phyloP scores from a whole-genome alignment of 2,888 invertebrate species.

The Meloe dianella region DNA sequence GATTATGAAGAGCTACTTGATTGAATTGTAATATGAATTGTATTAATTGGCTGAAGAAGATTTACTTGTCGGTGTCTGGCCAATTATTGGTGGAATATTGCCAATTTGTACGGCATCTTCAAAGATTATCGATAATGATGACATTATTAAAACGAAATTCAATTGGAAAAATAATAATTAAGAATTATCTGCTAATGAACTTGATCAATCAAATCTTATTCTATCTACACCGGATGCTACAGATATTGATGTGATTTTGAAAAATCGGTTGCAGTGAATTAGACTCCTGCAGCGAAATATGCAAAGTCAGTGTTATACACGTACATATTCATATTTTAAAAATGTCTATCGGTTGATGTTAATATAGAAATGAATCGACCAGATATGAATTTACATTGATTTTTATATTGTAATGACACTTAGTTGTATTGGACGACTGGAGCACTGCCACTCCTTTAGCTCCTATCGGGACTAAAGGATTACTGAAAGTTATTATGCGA shows the following conservation, averaged over 20 bases:
- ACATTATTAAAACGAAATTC: neutral
- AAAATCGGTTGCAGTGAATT: constrained; percentile 29
- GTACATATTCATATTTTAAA: neutral
- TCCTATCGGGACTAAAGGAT: constrained; percentile 40
- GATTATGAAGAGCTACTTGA: neutral
- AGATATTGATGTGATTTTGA: constrained; percentile 33
- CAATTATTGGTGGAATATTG: neutral
- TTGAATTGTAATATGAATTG: neutral
- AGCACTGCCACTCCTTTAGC: constrained; percentile 39
- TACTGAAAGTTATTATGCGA: constrained; percentile 42
- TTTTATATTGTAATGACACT: neutral
- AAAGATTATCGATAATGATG: neutral
- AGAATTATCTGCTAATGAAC: neutral
- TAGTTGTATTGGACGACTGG: constrained; percentile 16
- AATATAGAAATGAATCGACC: constrained; percentile 36
- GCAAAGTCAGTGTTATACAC: constrained; percentile 38
- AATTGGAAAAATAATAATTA: neutral
- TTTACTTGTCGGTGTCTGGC: neutral
- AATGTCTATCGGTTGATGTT: constrained; percentile 38
- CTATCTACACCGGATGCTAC: constrained; percentile 21
- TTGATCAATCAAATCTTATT: constrained; percentile 8
- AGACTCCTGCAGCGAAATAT: constrained; percentile 37
- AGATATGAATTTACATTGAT: constrained; percentile 19
- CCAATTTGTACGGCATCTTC: neutral
- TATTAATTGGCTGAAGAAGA: neutral